Conservation (phyloP, 2,888 invertebrate species). For the Muscina levida region DNA sequence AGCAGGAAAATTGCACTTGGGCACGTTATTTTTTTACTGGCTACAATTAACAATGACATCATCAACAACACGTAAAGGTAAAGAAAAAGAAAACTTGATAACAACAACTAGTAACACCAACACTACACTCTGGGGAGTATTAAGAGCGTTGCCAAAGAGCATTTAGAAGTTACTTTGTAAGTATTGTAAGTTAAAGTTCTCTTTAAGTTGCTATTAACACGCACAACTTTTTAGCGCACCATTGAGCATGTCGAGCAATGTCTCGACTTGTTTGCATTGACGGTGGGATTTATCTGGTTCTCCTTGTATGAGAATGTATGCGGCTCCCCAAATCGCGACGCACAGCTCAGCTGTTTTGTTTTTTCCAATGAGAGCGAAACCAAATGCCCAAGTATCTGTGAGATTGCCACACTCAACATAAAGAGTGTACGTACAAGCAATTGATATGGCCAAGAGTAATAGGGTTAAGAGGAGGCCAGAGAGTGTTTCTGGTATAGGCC, state of each 20-base stretch:
- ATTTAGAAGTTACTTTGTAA: not conserved
- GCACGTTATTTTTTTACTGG: not conserved
- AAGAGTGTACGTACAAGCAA: no score
- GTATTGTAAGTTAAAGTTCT: not conserved
- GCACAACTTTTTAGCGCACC: not conserved
- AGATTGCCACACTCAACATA: conserved; percentile 1
- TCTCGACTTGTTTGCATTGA: not conserved
- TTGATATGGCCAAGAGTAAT: no score
- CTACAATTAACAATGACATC: conserved; percentile 38
- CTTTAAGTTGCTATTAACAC: not conserved
- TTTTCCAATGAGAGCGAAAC: conserved; percentile 2
- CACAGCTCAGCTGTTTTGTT: conserved; percentile 25
- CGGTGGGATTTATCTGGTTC: not conserved
- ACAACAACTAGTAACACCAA: not conserved
- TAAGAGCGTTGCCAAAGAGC: not conserved
- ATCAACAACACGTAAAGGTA: not conserved
- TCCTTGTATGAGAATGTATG: not conserved
- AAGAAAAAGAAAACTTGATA: conserved; percentile 12
- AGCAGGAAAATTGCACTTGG: not conserved
- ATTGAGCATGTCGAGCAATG: not conserved
- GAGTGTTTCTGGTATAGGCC: no score
- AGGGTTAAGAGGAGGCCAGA: no score
- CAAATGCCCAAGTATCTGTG: not conserved
- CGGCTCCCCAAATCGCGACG: conserved; percentile 1
- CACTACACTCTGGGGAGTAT: not conserved